Evolutionary conservation across 2,113 vertebrate genomes (phyloP), one percentile per base, ranked within the genome.

Genomic region (Pelodiscus sinensis): DNA sequence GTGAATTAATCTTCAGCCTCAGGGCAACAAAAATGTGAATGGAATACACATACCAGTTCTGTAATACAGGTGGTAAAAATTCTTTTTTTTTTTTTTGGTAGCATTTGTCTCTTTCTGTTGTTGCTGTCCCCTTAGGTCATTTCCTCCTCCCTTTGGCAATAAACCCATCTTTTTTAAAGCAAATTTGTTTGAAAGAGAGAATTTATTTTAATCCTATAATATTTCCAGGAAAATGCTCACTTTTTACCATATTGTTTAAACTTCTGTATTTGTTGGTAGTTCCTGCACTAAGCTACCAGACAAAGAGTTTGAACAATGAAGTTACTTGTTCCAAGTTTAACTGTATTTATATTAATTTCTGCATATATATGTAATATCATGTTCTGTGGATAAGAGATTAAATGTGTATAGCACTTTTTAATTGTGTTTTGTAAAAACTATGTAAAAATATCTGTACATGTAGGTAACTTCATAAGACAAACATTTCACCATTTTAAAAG

Each of bases 361-460:
- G 58, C n/a, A 35, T 86, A 57, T 50, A 21, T 82, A 21, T 57
- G 78, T 35, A 81, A 65, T 54, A 85, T 56, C 29, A 91, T 94
- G 56, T 89, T 80, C 82, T 84, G 35, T 83, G 68, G n/a, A 19
- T 85, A 81, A 90, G 80, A 87, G 52, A 83, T 78, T 56, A 73
- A 84, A 73, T 56, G 73, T 94, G 31, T 82, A 60, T 82, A 77
- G 75, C 89, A 79, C 88, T 84, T 77, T 93, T 79, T 71, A 84
- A 38, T 89, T 25, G 82, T 65, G 71, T 94, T 91, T 92, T 92
- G 35, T 87, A 85, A 86, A 84, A 86, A 90, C 60, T 65, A 86
- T 94, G 87, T 92, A 88, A 92, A 85, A 84, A 89, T n/a, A 13
- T 86, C 55, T 93, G 75, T 85, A 92, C 81, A 90, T 78, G 62